A percentile compares a stretch with the other conserved stretches of the same genome.
These are phyloP conservation scores for Leptoteleia sp. DNA, from an alignment of 1,140 invertebrate genomes.

Conservation along the genomic window DNA sequence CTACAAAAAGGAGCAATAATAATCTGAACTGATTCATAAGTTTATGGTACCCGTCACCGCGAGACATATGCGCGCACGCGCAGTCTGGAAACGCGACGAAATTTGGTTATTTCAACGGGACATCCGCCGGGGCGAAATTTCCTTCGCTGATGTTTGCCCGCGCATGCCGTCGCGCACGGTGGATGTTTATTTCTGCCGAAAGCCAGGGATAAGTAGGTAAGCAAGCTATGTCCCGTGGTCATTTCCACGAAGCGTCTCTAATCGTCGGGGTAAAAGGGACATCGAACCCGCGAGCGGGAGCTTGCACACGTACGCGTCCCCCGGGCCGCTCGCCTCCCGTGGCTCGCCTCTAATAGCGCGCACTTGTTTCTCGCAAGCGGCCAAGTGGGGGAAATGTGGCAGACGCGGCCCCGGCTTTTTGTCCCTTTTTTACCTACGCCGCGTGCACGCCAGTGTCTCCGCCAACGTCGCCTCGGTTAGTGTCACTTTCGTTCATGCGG, in stretches of 20 bases:
- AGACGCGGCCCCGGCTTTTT: constrained; percentile 47
- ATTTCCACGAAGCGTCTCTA: constrained; percentile 50
- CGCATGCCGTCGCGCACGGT: no score
- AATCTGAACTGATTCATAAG: no score
- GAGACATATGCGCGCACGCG: no score
- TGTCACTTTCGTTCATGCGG: constrained; percentile 48
- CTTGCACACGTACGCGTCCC: constrained; percentile 33
- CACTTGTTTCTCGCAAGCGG: constrained; percentile 55
- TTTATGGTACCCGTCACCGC: no score
- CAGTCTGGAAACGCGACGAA: no score
- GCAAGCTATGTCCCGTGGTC: constrained; percentile 22
- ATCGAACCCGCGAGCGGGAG: constrained; percentile 59
- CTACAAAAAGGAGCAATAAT: no score
- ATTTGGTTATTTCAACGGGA: no score
- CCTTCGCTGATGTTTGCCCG: no score
- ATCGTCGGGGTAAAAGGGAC: constrained; percentile 56
- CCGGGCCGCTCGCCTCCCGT: neutral
- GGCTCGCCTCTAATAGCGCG: constrained; percentile 48
- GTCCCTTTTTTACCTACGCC: constrained; percentile 57
- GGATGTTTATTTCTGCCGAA: no score
- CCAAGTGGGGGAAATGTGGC: constrained; percentile 43
- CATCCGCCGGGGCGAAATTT: no score
- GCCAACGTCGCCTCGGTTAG: constrained; percentile 30
- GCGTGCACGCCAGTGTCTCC: constrained; percentile 50
- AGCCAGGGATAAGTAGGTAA: constrained; percentile 50